These are phyloP conservation scores for Dunckerocampus dactyliophorus DNA, from an alignment of 2,113 vertebrate species.

Conservation along the genomic window DNA sequence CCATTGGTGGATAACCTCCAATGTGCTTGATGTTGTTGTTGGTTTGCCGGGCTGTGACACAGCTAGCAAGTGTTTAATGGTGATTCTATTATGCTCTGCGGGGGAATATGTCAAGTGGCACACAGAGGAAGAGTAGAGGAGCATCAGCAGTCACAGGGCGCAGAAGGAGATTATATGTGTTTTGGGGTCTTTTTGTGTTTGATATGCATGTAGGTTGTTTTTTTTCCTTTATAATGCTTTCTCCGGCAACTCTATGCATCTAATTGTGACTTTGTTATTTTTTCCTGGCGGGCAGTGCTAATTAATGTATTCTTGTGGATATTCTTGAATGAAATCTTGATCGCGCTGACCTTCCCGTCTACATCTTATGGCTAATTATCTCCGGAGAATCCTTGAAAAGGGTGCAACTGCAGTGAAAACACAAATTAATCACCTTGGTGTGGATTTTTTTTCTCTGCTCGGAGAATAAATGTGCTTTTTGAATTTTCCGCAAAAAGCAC, in stretches of 20 bases:
- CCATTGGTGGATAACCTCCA: neutral
- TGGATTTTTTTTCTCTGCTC: conserved; percentile 7
- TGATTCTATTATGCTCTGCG: conserved; percentile 51
- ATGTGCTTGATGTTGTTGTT: conserved; percentile 13
- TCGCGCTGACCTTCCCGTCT: conserved; percentile 20
- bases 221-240: neutral
- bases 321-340: conserved; percentile 23
- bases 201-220: neutral
- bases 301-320: conserved; percentile 7
- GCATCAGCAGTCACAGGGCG: conserved; percentile 44
- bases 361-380: conserved; percentile 19
- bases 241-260: neutral
- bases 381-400: conserved; percentile 27
- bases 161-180: conserved; percentile 45
- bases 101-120: conserved; percentile 49
- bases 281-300: neutral
- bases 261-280: conserved; percentile 1
- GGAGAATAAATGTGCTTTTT: conserved; percentile 7
- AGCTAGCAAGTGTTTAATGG: conserved; percentile 49
- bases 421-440: conserved; percentile 21
- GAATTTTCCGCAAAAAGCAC: neutral
- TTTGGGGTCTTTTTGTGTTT: neutral
- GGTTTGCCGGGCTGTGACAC: conserved; percentile 12
- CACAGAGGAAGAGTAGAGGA: conserved; percentile 38
- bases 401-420: conserved; percentile 23